Evolutionary conservation across 2,113 vertebrate species (phyloP).

Genomic region (Erpornis zantholeuca): DNA sequence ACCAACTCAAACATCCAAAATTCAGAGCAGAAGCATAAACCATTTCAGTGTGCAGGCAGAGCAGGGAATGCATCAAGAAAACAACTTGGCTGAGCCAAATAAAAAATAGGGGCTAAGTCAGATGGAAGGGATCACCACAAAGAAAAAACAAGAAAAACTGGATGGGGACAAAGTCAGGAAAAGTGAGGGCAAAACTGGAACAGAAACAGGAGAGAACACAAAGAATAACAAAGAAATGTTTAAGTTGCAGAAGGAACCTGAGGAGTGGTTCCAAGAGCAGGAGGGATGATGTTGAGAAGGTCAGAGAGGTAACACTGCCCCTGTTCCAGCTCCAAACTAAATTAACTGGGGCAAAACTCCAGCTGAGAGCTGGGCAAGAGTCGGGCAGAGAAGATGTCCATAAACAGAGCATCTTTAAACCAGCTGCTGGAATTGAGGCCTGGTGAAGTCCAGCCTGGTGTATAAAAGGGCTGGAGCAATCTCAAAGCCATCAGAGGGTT

Average conservation of each 20-base stretch:
- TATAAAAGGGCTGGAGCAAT: background rate
- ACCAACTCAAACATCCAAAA: background rate
- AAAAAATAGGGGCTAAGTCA: background rate
- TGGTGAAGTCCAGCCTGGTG: background rate
- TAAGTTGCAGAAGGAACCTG: background rate
- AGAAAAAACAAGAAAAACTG: background rate
- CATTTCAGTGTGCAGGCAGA: background rate
- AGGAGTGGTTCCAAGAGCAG: background rate
- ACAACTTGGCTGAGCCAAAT: background rate
- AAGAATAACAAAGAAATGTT: background rate
- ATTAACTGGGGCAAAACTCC: background rate
- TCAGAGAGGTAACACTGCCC: background rate
- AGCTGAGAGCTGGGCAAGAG: background rate
- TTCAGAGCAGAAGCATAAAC: background rate
- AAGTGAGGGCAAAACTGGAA: background rate
- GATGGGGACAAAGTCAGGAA: background rate
- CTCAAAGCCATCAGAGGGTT: background rate
- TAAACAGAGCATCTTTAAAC: background rate
- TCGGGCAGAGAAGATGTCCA: background rate
- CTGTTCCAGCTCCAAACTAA: background rate
- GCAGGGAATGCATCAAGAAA: background rate
- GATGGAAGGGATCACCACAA: background rate
- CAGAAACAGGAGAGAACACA: background rate
- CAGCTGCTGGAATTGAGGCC: background rate
- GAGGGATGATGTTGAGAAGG: background rate